A percentile compares a stretch with the other conserved stretches of the same genome.
phyloP scores from a whole-genome alignment of 2,113 vertebrate species.

The Nanger granti region DNA sequence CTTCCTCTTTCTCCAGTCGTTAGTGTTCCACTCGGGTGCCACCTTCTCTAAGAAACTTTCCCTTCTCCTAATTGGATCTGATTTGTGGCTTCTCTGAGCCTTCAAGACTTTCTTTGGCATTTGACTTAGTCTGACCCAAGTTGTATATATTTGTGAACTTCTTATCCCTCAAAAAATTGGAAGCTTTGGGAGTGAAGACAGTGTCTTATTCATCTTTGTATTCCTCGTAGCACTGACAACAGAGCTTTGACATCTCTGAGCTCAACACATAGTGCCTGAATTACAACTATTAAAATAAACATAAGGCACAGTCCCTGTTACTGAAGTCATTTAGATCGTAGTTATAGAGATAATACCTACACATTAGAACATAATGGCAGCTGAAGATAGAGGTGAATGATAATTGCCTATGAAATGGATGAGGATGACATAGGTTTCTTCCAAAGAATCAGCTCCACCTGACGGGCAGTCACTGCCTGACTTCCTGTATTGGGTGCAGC shows the following conservation, averaged over 20 bases:
- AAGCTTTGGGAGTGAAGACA: not conserved
- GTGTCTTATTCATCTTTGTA: not conserved
- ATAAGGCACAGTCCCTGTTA: fast-evolving
- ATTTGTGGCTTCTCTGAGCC: not conserved
- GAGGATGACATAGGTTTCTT: not conserved
- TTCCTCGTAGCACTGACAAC: not conserved
- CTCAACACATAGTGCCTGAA: not conserved
- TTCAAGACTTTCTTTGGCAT: not conserved
- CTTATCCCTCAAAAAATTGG: not conserved
- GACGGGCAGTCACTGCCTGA: not conserved
- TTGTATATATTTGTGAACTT: not conserved
- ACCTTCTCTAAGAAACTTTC: not conserved
- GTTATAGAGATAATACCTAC: not conserved
- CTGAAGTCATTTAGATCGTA: not conserved
- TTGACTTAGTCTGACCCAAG: not conserved
- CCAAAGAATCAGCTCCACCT: not conserved
- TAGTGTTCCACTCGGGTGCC: not conserved
- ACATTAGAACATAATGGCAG: not conserved
- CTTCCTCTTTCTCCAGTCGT: not conserved
- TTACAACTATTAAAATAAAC: not conserved
- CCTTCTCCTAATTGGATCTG: not conserved
- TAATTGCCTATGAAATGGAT: too few relatives aligned
- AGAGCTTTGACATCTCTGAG: not conserved
- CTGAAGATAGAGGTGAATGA: not conserved
- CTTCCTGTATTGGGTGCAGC: not conserved